A percentile compares a stretch with the other conserved stretches of the same genome.
These are phyloP conservation scores for Climacteris rufus DNA, from an alignment of 2,113 vertebrate genomes.

Conservation along the genomic window DNA sequence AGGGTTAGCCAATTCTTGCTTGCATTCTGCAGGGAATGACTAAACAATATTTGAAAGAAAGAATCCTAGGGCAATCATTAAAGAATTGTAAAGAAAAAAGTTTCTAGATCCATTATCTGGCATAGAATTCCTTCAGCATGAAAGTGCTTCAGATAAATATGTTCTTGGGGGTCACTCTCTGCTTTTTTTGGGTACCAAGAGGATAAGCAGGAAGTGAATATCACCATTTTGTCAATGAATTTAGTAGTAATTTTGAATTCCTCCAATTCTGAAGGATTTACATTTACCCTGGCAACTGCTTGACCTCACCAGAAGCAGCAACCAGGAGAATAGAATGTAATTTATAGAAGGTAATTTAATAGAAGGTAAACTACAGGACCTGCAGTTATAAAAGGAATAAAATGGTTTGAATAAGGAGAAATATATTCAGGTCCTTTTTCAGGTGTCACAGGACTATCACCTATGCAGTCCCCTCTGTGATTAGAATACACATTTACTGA, in stretches of 20 bases:
- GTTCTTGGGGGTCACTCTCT: background rate
- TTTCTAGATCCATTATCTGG: background rate
- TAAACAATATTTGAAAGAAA: background rate
- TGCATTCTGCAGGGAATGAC: background rate
- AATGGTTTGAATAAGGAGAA: background rate
- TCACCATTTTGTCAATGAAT: background rate
- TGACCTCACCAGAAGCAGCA: background rate
- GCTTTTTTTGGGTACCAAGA: background rate
- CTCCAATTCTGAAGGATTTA: background rate
- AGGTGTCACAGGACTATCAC: background rate
- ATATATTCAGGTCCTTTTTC: background rate
- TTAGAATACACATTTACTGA: background rate
- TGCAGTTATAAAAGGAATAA: no score
- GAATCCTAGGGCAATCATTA: background rate
- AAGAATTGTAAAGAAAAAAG: background rate
- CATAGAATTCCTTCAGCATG: background rate
- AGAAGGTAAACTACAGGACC: background rate
- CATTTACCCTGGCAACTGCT: background rate
- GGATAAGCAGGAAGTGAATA: background rate
- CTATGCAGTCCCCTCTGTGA: background rate
- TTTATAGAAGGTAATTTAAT: no score
- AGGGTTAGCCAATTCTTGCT: background rate
- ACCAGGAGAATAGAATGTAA: background rate
- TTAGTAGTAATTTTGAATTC: background rate
- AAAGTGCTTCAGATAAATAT: background rate